These are phyloP conservation scores for Ochotona curzoniae DNA, from an alignment of 2,113 vertebrate genomes.

Conservation along the genomic window DNA sequence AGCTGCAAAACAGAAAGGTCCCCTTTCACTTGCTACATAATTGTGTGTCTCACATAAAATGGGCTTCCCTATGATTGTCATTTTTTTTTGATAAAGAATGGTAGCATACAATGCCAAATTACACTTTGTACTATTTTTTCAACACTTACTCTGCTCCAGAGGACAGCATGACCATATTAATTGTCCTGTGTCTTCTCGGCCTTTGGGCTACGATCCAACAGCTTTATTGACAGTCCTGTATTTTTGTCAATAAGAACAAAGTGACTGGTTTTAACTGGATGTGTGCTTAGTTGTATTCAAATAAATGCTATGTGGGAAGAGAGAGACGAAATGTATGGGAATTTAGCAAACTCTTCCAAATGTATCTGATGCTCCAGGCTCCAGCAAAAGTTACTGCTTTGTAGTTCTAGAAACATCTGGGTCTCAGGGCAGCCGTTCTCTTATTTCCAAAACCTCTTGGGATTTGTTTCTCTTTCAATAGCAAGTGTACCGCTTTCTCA, in stretches of 20 bases:
- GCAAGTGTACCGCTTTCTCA: neutral
- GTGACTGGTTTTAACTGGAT: constrained; percentile 1
- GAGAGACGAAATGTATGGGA: neutral
- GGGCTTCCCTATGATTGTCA: neutral
- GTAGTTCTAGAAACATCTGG: neutral
- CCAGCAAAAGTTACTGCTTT: neutral
- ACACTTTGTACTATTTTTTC: neutral
- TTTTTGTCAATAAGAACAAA: neutral
- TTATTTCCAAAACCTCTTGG: neutral
- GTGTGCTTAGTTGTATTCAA: neutral
- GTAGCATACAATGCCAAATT: neutral
- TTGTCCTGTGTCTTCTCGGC: neutral
- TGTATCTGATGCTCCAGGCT: neutral
- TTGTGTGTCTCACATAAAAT: constrained; percentile 17
- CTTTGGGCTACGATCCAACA: too few species aligned
- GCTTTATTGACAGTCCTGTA: neutral
- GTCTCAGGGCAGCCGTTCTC: neutral
- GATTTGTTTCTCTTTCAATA: neutral
- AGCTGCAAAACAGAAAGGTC: neutral
- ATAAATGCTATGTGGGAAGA: neutral
- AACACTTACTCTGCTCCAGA: neutral
- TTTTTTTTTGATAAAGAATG: neutral
- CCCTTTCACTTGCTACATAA: constrained; percentile 35
- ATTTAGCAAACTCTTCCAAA: neutral
- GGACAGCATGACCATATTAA: neutral